phyloP scores from a whole-genome alignment of 2,888 invertebrate genomes.

The Thecophora atra region DNA sequence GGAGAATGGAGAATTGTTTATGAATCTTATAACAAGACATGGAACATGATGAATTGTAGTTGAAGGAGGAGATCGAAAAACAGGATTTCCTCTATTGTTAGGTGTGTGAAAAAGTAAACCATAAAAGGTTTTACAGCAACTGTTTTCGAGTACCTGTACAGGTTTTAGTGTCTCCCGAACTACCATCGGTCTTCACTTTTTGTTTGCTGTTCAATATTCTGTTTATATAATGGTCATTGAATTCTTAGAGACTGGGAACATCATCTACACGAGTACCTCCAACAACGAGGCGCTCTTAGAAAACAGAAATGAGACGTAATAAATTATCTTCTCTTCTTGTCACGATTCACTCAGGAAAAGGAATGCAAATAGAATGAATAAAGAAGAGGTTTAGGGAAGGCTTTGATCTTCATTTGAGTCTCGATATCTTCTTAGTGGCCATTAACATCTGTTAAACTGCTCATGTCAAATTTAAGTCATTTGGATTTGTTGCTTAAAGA shows the following conservation, averaged over 20 bases:
- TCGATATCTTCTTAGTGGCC: no score
- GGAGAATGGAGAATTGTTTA: no score
- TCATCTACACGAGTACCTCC: neutral
- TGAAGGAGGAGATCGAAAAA: neutral
- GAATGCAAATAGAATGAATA: no score
- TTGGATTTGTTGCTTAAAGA: neutral
- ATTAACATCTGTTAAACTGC: no score
- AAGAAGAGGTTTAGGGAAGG: no score
- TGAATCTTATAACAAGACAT: no score
- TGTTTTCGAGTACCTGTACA: no score
- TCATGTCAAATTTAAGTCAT: neutral
- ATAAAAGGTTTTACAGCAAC: neutral
- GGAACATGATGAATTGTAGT: neutral
- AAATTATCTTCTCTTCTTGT: no score
- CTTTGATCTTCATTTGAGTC: no score
- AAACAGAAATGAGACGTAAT: no score
- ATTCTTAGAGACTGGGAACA: neutral
- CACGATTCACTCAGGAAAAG: no score
- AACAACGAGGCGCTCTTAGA: neutral
- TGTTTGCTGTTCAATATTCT: neutral
- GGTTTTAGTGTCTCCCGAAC: no score
- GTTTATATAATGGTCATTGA: slow-evolving; percentile 1
- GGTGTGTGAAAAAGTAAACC: neutral
- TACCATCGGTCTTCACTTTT: neutral
- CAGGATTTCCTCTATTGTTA: slow-evolving; percentile 5